Conservation (phyloP, 2,888 invertebrate species). For the Agrenia bidenticulata region DNA sequence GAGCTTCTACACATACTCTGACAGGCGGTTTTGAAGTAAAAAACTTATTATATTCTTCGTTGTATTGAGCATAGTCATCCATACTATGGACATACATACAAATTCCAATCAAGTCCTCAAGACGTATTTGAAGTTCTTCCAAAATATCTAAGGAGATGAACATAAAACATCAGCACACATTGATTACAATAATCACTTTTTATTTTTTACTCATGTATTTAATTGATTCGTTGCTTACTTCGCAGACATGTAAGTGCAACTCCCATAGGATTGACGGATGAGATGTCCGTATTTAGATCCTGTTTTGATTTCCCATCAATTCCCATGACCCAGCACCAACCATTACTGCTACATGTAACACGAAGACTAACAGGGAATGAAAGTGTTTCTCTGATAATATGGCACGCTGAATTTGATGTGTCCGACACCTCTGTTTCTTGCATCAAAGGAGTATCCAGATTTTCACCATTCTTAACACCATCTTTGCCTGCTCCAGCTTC, state of each 20-base stretch:
- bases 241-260: conserved; percentile 40
- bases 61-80: conserved; percentile 73
- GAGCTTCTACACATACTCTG: conserved; percentile 74
- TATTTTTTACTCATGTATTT: too few species aligned
- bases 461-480: neutral
- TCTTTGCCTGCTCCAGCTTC: conserved; percentile 12
- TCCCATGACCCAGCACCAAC: conserved; percentile 83
- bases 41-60: conserved; percentile 72
- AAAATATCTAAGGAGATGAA: conserved; percentile 61
- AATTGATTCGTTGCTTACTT: conserved; percentile 38
- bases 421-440: neutral
- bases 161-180: too few species aligned
- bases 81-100: conserved; percentile 83
- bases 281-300: conserved; percentile 58
- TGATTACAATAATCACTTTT: neutral
- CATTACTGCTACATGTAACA: conserved; percentile 69
- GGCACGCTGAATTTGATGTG: conserved; percentile 20
- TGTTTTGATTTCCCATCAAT: conserved; percentile 68
- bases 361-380: conserved; percentile 65
- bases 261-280: conserved; percentile 52
- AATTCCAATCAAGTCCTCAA: conserved; percentile 74
- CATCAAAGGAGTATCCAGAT: neutral
- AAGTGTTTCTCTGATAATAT: conserved; percentile 61
- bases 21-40: conserved; percentile 74
- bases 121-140: conserved; percentile 59